Base-by-base conservation (phyloP, 1,140 invertebrate genomes). In the Drosophila simulans region DNA sequence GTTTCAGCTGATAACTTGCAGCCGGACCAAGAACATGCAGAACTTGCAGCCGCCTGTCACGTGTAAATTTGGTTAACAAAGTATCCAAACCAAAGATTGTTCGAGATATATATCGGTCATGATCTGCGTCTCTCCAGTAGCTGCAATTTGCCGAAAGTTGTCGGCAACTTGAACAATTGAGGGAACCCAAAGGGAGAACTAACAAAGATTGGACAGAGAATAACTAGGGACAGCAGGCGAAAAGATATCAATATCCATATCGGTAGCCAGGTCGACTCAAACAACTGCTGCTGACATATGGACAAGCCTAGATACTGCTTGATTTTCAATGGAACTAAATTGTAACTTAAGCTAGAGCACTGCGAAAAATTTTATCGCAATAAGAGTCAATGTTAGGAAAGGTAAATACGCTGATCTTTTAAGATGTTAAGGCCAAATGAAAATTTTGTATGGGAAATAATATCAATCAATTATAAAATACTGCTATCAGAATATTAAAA, bases 211-310 rank as follows among this genome's bases (percentile, higher is more conserved):
- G 43, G 42, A 2, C 66, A 25, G 35, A 20, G n/a, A 56, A 53
- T 31, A 49, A 35, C 64, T 56, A 49, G 51, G 25, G 53, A 71
- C 65, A 71, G 68, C 69, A 58, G 80, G 64, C 77, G 51, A 56
- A 12, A 17, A 37, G 59, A 54, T 69, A 70, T 48, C 35, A 56
- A 70, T 70, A 56, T 69, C 54, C 66, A 74, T 76, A 63, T 79
- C 79, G 46, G 82, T 76, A 86, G 83, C 82, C 46, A 66, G 55
- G 59, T 55, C 66, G 68, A 51, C 79, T 88, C 82, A 88, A 79
- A 75, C 83, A 86, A 86, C 74, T 86, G 83, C 79, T 60, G 70
- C 48, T 73, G 79, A 82, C 82, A 86, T 88, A 86, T 86, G 82
- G 74, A 57, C 40, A 43, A 40, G n/a, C 65, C 52, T 56, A 35